Evolutionary conservation across 2,113 vertebrate species (phyloP), one percentile per base, ranked within the genome.

Genomic region (Cyprinodon variegatus): DNA sequence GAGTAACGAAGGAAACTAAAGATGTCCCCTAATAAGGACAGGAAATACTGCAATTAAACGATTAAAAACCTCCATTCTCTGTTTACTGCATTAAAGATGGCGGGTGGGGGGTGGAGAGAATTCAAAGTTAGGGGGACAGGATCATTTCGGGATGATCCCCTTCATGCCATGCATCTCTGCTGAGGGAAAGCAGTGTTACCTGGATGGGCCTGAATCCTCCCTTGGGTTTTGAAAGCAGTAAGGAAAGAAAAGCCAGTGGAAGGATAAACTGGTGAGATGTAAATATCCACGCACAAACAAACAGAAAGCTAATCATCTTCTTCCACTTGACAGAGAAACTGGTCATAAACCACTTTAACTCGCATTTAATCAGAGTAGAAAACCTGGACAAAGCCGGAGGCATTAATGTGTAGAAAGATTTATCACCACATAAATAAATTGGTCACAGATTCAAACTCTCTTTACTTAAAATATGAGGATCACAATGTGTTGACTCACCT

Each of bases 181-280:
- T 81, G 87, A 85, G 71, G 65, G 68, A 72, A 80, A 71, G 74
- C 37, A 13, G 83, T 94, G 87, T 95, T 95, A 95, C 94, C 94
- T 95, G 94, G 83, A 95, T 94, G 72, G 98, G 97, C 95, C 98
- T 97, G 98, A 99, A 99, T 99, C 98, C 98, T 99, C 98, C 97
- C 98, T 99, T 97, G 95, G 96, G 94, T 92, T 93, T 94, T 93
- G 96, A 89, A 96, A 97, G 96, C 96, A 96, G 95, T 95, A 97
- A 96, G 98, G 93, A 98, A 95, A 97, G 93, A 98, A 95, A 96
- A 97, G 95, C 96, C 95, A 96, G 95, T 96, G 95, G 96, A 94
- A 96, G 91, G 96, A 93, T 93, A 94, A 92, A 96, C 86, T 89
- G 83, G 87, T 89, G 82, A 88, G 74, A 84, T 87, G 90, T 83